A percentile compares a stretch with the other conserved stretches of the same genome.
Conservation (phyloP, 2,888 invertebrate genomes). For the Leptinotarsa juncta region DNA sequence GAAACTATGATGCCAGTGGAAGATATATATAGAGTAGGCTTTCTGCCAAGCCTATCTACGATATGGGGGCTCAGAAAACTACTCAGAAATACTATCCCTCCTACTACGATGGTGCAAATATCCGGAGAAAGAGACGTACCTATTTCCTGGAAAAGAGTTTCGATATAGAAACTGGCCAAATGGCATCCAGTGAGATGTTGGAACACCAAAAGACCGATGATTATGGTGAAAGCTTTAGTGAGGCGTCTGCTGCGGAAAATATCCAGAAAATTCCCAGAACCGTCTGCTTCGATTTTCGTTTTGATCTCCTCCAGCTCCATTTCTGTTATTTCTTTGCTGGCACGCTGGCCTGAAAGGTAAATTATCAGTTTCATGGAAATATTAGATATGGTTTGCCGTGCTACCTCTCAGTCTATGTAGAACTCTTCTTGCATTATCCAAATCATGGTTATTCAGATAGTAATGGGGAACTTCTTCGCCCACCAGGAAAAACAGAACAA, state of each 20-base stretch:
- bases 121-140: not conserved
- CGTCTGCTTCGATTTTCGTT: slow-evolving; percentile 63
- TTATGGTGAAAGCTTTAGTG: slow-evolving; percentile 80
- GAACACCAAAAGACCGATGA: slow-evolving; percentile 78
- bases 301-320: slow-evolving; percentile 69
- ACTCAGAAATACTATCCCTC: slow-evolving; percentile 71
- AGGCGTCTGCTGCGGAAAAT: slow-evolving; percentile 72
- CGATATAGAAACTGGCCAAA: not conserved
- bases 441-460: slow-evolving; percentile 70
- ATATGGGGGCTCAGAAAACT: not conserved
- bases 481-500: slow-evolving; percentile 73
- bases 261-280: slow-evolving; percentile 62
- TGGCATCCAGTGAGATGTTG: slow-evolving; percentile 84
- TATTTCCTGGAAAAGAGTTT: not conserved
- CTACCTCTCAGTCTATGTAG: slow-evolving; percentile 76
- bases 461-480: slow-evolving; percentile 88
- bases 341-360: not conserved
- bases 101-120: slow-evolving; percentile 54
- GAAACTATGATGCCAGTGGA: not conserved
- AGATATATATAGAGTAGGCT: not conserved
- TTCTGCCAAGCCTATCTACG: not conserved
- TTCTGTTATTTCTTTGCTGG: slow-evolving; percentile 64
- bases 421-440: slow-evolving; percentile 73
- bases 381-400: slow-evolving; percentile 59
- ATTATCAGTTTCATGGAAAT: no score